A percentile compares a stretch with the other conserved stretches of the same genome.
phyloP scores from a whole-genome alignment of 2,797 vertebrate species.

The Cyclura pinguis region DNA sequence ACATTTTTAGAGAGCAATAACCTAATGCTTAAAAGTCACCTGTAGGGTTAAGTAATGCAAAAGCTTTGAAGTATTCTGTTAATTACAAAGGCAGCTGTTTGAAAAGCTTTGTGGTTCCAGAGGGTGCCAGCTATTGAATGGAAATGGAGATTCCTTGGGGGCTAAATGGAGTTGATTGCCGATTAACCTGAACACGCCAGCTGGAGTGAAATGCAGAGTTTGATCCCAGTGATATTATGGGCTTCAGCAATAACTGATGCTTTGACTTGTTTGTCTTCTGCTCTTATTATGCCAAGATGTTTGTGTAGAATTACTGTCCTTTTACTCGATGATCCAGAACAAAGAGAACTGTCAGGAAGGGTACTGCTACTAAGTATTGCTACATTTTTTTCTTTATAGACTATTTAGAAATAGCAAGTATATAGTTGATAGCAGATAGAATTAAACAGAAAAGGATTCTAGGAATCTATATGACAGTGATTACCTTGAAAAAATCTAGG shows the following conservation, averaged over 20 bases:
- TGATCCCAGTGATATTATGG: constrained; percentile 4
- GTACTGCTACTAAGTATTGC: not conserved
- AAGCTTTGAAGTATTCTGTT: constrained; percentile 10
- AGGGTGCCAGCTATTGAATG: constrained; percentile 24
- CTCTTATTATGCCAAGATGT: constrained; percentile 10
- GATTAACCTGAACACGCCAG: constrained; percentile 9
- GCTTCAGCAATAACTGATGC: not conserved
- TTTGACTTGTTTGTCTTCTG: not conserved
- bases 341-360: not conserved
- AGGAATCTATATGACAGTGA: not conserved
- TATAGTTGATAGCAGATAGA: not conserved
- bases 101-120: constrained; percentile 4
- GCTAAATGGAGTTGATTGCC: constrained; percentile 37
- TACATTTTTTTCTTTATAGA: not conserved
- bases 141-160: constrained; percentile 25
- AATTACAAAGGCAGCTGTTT: constrained; percentile 14
- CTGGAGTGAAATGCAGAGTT: constrained; percentile 39
- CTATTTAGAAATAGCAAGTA: not conserved
- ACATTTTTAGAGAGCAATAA: not conserved
- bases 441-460: not conserved
- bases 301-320: not conserved
- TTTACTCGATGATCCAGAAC: not conserved
- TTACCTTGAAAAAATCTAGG: not conserved
- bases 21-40: constrained; percentile 1
- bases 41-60: not conserved